Evolutionary conservation across 2,888 invertebrate genomes (phyloP).

Genomic region (Alentia gelatinosa): DNA sequence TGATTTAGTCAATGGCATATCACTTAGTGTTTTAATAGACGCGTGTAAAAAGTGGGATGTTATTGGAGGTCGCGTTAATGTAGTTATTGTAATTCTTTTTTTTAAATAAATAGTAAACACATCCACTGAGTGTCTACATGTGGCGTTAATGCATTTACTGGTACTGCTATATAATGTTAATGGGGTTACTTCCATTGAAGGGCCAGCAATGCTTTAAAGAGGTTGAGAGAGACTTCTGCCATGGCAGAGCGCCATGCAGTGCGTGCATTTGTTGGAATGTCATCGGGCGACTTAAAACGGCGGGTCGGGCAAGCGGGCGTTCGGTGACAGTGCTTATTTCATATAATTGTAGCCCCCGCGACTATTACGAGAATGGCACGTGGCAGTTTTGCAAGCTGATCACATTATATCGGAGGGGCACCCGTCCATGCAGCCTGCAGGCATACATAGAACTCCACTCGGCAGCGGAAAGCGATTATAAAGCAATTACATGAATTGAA

Average conservation of each 20-base stretch:
- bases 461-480: not conserved
- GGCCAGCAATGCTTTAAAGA: not conserved
- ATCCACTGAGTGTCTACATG: not conserved
- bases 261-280: not conserved
- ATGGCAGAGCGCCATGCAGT: not conserved
- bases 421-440: not conserved
- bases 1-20: not conserved
- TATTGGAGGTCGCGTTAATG: too few relatives aligned
- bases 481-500: slow-evolving; percentile 26
- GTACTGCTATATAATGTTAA: not conserved
- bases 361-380: slow-evolving; percentile 20
- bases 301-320: not conserved
- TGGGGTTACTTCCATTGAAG: not conserved
- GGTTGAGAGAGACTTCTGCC: not conserved
- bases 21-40: too few relatives aligned
- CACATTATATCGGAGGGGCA: not conserved
- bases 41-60: not conserved
- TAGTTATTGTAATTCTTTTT: not conserved
- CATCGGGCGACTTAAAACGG: not conserved
- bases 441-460: slow-evolving; percentile 11
- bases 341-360: not conserved
- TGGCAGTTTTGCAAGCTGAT: slow-evolving; percentile 25
- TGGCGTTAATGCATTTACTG: not conserved
- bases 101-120: not conserved
- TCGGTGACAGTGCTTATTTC: slow-evolving; percentile 10